phyloP scores from a whole-genome alignment of 2,888 invertebrate species.

The Orthonychiurus folsomi region DNA sequence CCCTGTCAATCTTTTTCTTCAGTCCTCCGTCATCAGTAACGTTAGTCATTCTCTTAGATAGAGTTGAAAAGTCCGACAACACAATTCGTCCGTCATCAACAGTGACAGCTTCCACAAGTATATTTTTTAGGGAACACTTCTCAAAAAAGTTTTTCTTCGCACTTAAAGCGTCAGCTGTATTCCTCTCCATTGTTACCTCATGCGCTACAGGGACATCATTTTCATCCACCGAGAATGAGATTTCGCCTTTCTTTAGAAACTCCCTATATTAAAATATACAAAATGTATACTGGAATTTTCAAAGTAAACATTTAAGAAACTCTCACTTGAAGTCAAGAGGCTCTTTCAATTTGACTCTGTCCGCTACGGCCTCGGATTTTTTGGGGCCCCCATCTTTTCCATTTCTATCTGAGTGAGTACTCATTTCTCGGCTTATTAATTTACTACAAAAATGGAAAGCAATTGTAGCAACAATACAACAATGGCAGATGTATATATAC shows the following conservation, averaged over 20 bases:
- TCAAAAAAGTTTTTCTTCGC: neutral
- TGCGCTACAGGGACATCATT: too few relatives aligned
- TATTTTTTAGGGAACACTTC: neutral
- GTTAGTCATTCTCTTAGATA: neutral
- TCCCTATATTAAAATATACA: neutral
- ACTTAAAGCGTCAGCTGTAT: too few relatives aligned
- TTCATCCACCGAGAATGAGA: neutral
- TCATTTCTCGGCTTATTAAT: too few relatives aligned
- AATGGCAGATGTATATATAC: too few relatives aligned
- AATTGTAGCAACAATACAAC: too few relatives aligned
- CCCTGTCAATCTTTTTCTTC: conserved; percentile 6
- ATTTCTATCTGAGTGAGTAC: too few relatives aligned
- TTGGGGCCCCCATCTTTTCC: too few relatives aligned
- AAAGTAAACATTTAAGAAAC: conserved; percentile 4
- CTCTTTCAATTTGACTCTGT: neutral
- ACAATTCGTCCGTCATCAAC: neutral
- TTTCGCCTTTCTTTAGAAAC: neutral
- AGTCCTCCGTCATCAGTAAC: conserved; percentile 8
- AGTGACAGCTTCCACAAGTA: neutral
- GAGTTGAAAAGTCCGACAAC: neutral
- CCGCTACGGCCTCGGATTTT: too few relatives aligned
- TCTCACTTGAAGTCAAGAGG: neutral
- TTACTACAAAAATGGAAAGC: too few relatives aligned
- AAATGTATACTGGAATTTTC: neutral
- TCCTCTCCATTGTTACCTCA: too few relatives aligned